These are phyloP conservation scores for Eospalax fontanierii DNA, from an alignment of 2,797 vertebrate species.

Conservation along the genomic window DNA sequence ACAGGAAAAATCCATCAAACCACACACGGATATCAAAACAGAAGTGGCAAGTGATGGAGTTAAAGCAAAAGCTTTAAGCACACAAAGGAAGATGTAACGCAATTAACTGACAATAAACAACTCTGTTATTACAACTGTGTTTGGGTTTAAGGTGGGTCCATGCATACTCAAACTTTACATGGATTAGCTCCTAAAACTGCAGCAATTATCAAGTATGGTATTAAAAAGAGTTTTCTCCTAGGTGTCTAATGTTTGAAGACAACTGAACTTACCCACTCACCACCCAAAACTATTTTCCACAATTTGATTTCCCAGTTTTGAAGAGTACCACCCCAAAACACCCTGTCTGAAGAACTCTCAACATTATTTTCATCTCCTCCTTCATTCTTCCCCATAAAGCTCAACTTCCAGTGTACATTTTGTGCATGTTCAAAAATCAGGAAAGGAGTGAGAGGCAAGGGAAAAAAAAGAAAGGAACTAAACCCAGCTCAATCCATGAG, in stretches of 20 bases:
- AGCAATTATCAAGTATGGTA: not conserved
- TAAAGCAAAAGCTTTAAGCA: conserved; percentile 23
- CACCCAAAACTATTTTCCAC: not conserved
- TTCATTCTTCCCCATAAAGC: not conserved
- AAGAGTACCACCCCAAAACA: not conserved
- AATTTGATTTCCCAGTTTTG: not conserved
- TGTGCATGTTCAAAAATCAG: not conserved
- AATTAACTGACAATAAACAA: not conserved
- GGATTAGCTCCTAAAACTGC: not conserved
- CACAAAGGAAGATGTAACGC: not conserved
- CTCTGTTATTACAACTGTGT: not conserved
- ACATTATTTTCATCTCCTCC: not conserved
- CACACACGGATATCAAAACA: not conserved
- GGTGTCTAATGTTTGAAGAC: conserved; percentile 5
- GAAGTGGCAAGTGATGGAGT: not conserved
- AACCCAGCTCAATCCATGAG: not conserved
- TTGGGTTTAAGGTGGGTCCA: not conserved
- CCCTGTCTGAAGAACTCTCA: not conserved
- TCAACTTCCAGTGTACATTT: not conserved
- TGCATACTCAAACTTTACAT: not conserved
- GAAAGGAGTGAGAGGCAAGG: not conserved
- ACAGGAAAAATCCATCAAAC: conserved; percentile 80
- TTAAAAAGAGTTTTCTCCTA: not conserved
- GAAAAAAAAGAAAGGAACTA: not conserved
- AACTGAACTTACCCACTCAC: not conserved